Conservation (phyloP, 2,797 vertebrate species). For the Peromyscus nudipes region DNA sequence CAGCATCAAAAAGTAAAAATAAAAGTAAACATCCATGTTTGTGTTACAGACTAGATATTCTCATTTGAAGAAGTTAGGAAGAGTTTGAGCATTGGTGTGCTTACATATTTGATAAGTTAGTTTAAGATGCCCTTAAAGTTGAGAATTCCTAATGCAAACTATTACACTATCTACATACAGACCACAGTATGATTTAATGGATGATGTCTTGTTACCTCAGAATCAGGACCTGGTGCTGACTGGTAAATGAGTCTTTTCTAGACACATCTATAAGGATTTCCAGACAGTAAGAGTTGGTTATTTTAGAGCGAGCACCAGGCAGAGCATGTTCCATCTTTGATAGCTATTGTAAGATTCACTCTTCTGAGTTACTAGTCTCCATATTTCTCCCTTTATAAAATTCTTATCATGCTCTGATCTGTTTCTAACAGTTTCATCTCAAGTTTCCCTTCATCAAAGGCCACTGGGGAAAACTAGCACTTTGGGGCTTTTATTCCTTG, state of each 20-base stretch:
- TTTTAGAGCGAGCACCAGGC: not conserved
- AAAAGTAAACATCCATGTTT: not conserved
- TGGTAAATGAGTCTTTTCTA: not conserved
- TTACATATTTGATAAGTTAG: not conserved
- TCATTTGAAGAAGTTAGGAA: not conserved
- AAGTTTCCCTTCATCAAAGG: slow-evolving; percentile 6
- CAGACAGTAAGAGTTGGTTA: slow-evolving; percentile 4
- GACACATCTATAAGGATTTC: not conserved
- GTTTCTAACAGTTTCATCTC: not conserved
- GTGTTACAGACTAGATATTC: not conserved
- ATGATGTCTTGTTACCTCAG: not conserved
- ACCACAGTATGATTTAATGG: not conserved
- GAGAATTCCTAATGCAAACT: not conserved
- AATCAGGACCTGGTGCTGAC: not conserved
- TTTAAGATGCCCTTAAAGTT: not conserved
- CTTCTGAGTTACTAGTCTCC: not conserved
- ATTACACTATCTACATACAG: not conserved
- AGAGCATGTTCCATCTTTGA: not conserved
- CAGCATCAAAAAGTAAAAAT: not conserved
- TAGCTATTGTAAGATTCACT: not conserved
- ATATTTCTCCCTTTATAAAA: not conserved
- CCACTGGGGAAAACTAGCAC: slow-evolving; percentile 5
- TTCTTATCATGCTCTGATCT: slow-evolving; percentile 15
- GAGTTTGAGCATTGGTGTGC: not conserved
- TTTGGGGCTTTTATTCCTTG: slow-evolving; percentile 66